These are phyloP conservation scores for Sebastiscus albofasciatus DNA, from an alignment of 2,797 vertebrate species.

Conservation along the genomic window DNA sequence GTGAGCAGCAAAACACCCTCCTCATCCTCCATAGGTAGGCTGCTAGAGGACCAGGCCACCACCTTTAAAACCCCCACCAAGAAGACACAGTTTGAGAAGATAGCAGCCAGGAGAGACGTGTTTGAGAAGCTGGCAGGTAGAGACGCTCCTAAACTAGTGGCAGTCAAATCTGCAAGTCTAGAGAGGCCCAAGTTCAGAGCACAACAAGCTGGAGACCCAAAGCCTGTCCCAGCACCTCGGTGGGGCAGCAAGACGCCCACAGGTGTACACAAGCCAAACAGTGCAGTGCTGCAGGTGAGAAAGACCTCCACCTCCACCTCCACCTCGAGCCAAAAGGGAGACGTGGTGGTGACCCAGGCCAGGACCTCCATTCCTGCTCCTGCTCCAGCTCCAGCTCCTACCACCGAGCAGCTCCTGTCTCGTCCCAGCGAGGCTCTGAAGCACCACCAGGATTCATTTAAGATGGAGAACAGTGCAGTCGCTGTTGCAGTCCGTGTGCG, in stretches of 20 bases:
- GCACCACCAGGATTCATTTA: slow-evolving; percentile 63
- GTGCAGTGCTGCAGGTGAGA: slow-evolving; percentile 19
- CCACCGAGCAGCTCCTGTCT: slow-evolving; percentile 34
- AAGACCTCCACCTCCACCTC: slow-evolving; percentile 31
- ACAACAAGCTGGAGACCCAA: slow-evolving; percentile 22
- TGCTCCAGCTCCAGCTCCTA: not conserved
- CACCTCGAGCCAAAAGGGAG: slow-evolving; percentile 5
- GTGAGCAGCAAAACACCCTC: slow-evolving; percentile 4
- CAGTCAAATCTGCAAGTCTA: slow-evolving; percentile 59
- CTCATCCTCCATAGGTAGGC: not conserved
- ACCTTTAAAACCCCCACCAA: slow-evolving; percentile 66
- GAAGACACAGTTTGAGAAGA: slow-evolving; percentile 72
- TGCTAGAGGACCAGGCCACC: slow-evolving; percentile 39
- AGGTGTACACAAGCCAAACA: slow-evolving; percentile 34
- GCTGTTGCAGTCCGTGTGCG: slow-evolving; percentile 92
- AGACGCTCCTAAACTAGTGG: slow-evolving; percentile 53
- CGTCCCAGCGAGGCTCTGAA: slow-evolving; percentile 36
- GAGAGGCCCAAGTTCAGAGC: slow-evolving; percentile 72
- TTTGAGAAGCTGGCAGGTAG: slow-evolving; percentile 72
- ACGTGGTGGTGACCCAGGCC: slow-evolving; percentile 1
- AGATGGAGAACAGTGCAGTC: slow-evolving; percentile 91
- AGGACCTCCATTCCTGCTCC: slow-evolving; percentile 32
- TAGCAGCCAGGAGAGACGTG: slow-evolving; percentile 71
- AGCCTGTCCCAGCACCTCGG: slow-evolving; percentile 39
- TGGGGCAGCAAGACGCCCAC: slow-evolving; percentile 13